Conservation (phyloP, 2,797 vertebrate species). For the Caiman crocodilus region DNA sequence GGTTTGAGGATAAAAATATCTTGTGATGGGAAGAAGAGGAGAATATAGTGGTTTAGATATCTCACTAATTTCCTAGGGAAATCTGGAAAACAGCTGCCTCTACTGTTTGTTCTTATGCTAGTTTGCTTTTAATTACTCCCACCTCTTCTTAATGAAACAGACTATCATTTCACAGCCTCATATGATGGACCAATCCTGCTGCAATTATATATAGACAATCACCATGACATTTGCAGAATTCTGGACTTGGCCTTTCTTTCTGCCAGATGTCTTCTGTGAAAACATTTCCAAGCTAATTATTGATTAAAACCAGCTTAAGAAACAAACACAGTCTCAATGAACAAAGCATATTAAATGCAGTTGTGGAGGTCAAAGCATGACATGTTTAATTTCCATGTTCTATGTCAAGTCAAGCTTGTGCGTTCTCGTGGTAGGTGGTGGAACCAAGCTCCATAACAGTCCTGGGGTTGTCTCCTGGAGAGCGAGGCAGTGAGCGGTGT, state of each 20-base stretch:
- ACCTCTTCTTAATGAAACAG: conserved; percentile 53
- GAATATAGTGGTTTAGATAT: conserved; percentile 15
- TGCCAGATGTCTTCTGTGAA: conserved; percentile 24
- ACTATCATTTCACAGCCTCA: conserved; percentile 47
- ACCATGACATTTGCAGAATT: neutral
- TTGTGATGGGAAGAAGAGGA: neutral
- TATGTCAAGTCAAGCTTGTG: neutral
- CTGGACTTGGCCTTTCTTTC: neutral
- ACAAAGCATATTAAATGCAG: conserved; percentile 2
- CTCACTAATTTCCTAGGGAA: conserved; percentile 46
- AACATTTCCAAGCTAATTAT: conserved; percentile 31
- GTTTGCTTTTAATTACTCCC: conserved; percentile 68
- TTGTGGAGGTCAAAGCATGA: conserved; percentile 4
- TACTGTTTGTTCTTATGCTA: conserved; percentile 49
- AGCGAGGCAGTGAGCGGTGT: neutral
- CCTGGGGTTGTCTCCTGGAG: neutral
- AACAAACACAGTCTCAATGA: conserved; percentile 24
- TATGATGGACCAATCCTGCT: conserved; percentile 11
- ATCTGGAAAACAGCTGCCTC: conserved; percentile 63
- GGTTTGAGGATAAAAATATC: conserved; percentile 5
- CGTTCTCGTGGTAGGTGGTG: neutral
- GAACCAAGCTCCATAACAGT: neutral
- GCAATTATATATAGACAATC: neutral
- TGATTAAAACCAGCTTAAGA: conserved; percentile 50
- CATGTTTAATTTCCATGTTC: conserved; percentile 2